Evolutionary conservation across 2,113 vertebrate genomes (phyloP), one percentile per base, ranked within the genome.

Genomic region (Abramis brama): DNA sequence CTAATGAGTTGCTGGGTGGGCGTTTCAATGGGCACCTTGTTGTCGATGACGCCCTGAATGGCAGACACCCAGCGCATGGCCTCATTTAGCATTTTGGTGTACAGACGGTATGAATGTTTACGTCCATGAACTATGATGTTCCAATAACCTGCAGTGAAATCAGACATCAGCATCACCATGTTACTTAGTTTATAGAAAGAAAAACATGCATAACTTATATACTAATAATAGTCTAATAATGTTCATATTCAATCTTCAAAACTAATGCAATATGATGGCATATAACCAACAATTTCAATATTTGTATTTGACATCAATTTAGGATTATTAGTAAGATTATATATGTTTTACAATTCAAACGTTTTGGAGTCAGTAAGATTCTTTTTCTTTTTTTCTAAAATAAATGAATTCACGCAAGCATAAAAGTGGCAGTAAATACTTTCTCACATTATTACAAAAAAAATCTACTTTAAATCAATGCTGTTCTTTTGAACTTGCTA

Each of bases 1-100:
- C 95, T 93, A 89, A 98, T 98, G 85, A 98, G 96, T 50, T 98
- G 97, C 88, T 98, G 96, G 0, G 97, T 98, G 11, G 97, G 97
- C 1, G 97, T 98, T 93, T 98, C 97, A 59, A 98, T 98, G 85
- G 97, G 97, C 2, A 94, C 94, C 89, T 98, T 98, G 94, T 93
- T 97, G 92, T 98, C 97, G 23, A 98, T 97, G 89, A 98, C 96
- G 2, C 96, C 96, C 90, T 97, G 97, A 33, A 97, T 94, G 89
- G 97, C 95, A 1, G 96, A 95, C 0, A 95, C 96, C 97, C 97
- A 98, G 86, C 97, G 95, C 94, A 97, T 97, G 79, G 97, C 97
- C 86, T 98, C 97, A 0, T 97, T 97, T 87, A 97, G 87, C 91
- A 97, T 93, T 93, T 97, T 97, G 0, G 96, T 97, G 86, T 97